Evolutionary conservation across 2,888 invertebrate genomes (phyloP).

Genomic region (Stramonita haemastoma): DNA sequence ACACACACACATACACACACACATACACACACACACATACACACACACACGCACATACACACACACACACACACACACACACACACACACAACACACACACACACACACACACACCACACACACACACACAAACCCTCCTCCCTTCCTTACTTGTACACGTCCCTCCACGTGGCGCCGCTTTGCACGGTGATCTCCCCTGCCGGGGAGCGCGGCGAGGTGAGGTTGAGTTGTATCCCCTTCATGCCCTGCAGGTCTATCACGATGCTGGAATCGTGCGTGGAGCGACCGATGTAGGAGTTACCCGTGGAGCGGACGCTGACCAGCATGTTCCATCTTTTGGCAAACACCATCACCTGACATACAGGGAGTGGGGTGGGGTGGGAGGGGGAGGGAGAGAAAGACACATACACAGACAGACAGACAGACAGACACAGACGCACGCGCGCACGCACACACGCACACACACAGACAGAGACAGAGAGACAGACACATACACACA

Average conservation of each 20-base stretch:
- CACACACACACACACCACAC: too few relatives aligned
- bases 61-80: too few relatives aligned
- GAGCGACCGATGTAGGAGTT: slow-evolving; percentile 60
- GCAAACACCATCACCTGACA: slow-evolving; percentile 52
- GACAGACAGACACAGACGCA: neutral
- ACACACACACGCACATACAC: too few relatives aligned
- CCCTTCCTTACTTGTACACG: slow-evolving; percentile 48
- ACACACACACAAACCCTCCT: neutral
- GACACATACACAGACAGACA: neutral
- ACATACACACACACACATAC: too few relatives aligned
- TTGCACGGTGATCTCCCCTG: slow-evolving; percentile 58
- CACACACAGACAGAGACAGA: too few relatives aligned
- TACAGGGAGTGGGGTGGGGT: neutral
- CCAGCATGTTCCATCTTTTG: slow-evolving; percentile 50
- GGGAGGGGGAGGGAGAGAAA: neutral
- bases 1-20: too few relatives aligned
- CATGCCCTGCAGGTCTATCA: slow-evolving; percentile 53
- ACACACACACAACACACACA: too few relatives aligned
- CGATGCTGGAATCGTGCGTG: slow-evolving; percentile 51
- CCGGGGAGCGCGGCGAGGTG: slow-evolving; percentile 50
- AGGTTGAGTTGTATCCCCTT: slow-evolving; percentile 50
- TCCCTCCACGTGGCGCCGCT: slow-evolving; percentile 58
- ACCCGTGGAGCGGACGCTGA: slow-evolving; percentile 56
- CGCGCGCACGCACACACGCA: too few relatives aligned
- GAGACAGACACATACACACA: too few relatives aligned